Conservation (phyloP, 2,797 vertebrate species). For the Microctenopoma steveboyesi region DNA sequence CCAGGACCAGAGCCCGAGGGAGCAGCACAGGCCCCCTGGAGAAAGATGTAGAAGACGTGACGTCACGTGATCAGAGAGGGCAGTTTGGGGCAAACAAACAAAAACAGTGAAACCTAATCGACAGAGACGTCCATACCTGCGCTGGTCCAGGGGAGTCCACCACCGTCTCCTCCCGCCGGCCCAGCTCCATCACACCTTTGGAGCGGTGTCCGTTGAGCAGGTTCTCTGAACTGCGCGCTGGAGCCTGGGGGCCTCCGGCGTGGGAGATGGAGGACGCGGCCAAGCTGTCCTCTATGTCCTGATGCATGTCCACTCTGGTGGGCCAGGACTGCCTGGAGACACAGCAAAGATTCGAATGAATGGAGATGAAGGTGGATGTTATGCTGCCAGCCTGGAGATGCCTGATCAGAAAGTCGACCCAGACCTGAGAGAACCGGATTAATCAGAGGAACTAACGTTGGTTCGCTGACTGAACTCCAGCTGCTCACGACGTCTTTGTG, state of each 20-base stretch:
- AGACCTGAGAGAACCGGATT: conserved; percentile 3
- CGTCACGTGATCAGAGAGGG: background rate
- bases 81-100: background rate
- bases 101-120: background rate
- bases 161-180: conserved; percentile 87
- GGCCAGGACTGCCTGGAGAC: conserved; percentile 94
- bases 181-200: conserved; percentile 88
- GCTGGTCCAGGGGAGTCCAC: conserved; percentile 62
- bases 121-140: conserved; percentile 46
- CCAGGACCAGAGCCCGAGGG: conserved; percentile 74
- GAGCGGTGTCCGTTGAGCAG: conserved; percentile 93
- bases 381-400: too few species aligned
- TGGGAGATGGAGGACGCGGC: conserved; percentile 94
- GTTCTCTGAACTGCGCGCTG: conserved; percentile 89
- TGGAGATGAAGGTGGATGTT: background rate
- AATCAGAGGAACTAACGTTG: background rate
- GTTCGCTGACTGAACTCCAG: too few species aligned
- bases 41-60: background rate
- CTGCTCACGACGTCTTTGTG: too few species aligned
- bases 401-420: too few species aligned
- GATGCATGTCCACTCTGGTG: conserved; percentile 93
- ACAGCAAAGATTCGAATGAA: background rate
- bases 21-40: conserved; percentile 66
- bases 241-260: conserved; percentile 88
- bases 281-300: conserved; percentile 96